Base-by-base conservation (phyloP, 2,113 vertebrate genomes). In the Dendrocopos noguchii region DNA sequence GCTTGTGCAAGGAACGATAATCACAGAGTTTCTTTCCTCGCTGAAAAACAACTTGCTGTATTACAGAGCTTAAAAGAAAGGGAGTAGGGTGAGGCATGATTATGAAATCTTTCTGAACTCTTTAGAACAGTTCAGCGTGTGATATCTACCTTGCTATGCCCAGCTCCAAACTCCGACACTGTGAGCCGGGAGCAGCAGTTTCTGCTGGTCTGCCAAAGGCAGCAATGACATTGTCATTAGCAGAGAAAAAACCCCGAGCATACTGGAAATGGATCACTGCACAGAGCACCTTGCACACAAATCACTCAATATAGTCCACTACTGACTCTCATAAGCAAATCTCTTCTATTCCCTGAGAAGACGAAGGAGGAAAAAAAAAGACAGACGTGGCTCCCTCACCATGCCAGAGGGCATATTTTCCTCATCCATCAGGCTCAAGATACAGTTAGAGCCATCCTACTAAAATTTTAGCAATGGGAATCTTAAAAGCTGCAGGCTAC, bases 401-500 rank as follows among this genome's bases (percentile, higher is more conserved):
- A 16, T 86, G 73, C 90, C 77, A 91, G 63, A 91, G 76, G 68
- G 76, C 34, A 33, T 27, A 71, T 93, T 87, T 79, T 50, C 89
- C 86, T 61, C 80, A 92, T 78, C 87, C 73, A 81, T 91, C 87
- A 95, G 73, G 82, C 50, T 86, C 80, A 88, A 90, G 29, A 72
- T 50, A 79, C 44, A 92, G 87, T 57, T 75, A 65, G 63, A 94
- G 76, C 34, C 87, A 75, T n/a, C 85, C 94, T 91, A 91, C 88
- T 93, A 90, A 88, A 81, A 90, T 80, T 94, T 96, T 91, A 95
- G 91, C 91, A 93, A 71, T 28, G 57, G 76, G 82, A 95, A 79
- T 79, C 87, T 95, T 95, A 92, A 93, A 94, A 95, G 93, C 90
- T 95, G 85, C 93, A 90, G 85, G 85, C 90, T 94, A 80, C 73